Evolutionary conservation across 2,113 vertebrate genomes (phyloP).

Genomic region (Nothobranchius furzeri): DNA sequence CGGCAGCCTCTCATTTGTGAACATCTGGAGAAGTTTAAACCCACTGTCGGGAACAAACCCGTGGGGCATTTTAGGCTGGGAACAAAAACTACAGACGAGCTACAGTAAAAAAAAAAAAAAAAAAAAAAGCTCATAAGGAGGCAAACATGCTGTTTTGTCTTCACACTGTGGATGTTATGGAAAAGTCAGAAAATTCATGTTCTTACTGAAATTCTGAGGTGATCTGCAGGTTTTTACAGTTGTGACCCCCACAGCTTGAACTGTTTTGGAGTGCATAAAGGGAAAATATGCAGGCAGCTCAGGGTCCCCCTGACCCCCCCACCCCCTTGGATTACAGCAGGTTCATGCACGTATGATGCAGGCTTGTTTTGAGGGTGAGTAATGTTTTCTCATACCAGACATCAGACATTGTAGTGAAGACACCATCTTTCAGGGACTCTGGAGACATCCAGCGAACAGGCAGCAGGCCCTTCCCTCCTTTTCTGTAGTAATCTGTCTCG

Average conservation of each 20-base stretch:
- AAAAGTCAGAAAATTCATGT: constrained; percentile 3
- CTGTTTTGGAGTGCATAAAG: constrained; percentile 11
- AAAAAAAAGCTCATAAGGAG: no score
- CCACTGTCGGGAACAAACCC: constrained; percentile 58
- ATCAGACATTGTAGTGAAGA: constrained; percentile 97
- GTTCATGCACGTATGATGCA: constrained; percentile 27
- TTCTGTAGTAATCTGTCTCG: constrained; percentile 98
- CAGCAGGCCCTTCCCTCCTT: constrained; percentile 95
- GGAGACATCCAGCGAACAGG: constrained; percentile 99
- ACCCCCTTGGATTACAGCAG: constrained; percentile 17
- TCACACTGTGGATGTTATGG: constrained; percentile 13
- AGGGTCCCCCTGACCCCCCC: background rate
- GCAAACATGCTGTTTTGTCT: background rate
- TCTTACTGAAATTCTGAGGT: constrained; percentile 10
- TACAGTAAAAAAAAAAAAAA: background rate
- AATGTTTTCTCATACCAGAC: constrained; percentile 87
- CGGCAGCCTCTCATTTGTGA: constrained; percentile 66
- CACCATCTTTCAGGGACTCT: constrained; percentile 96
- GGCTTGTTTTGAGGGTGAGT: constrained; percentile 15
- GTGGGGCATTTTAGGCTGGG: constrained; percentile 65
- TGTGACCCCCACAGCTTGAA: constrained; percentile 16
- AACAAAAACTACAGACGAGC: constrained; percentile 50
- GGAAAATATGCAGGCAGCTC: constrained; percentile 25
- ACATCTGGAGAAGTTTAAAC: constrained; percentile 79
- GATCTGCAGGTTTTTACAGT: constrained; percentile 19